These are phyloP conservation scores for Bombycilla garrulus DNA, from an alignment of 2,113 vertebrate genomes.

Conservation along the genomic window DNA sequence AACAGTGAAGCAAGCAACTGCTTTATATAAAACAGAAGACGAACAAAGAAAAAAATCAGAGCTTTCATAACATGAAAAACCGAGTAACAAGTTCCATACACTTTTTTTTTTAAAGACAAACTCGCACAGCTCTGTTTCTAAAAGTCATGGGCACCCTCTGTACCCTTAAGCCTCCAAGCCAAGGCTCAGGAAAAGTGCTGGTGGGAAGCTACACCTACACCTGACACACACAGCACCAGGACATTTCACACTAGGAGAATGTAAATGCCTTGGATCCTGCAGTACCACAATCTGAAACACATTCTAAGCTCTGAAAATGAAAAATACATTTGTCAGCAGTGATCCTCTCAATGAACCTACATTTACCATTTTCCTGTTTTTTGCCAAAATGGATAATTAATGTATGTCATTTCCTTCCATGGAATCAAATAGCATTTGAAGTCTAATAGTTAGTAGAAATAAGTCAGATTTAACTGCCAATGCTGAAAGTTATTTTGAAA, in stretches of 20 bases:
- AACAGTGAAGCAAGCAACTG: background rate
- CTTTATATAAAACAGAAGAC: background rate
- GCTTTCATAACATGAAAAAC: background rate
- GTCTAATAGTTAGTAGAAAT: conserved; percentile 2
- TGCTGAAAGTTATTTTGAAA: conserved; percentile 16
- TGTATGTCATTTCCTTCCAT: background rate
- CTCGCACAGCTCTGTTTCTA: background rate
- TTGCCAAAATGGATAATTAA: conserved; percentile 23
- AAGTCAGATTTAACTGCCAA: conserved; percentile 13
- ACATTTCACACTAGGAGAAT: background rate
- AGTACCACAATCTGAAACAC: background rate
- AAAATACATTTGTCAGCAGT: background rate
- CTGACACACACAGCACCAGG: background rate
- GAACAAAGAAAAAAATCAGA: background rate
- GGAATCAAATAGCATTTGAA: conserved; percentile 23
- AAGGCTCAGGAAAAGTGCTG: background rate
- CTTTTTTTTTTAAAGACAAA: background rate
- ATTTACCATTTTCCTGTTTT: background rate
- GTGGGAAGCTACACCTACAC: background rate
- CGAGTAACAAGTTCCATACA: background rate
- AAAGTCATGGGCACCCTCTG: background rate
- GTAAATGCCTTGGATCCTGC: background rate
- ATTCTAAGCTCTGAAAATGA: background rate
- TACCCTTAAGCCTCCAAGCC: background rate
- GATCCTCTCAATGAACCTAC: background rate